Evolutionary conservation across 1,140 invertebrate genomes (phyloP), one percentile per base, ranked within the genome.

Genomic region (Acromyrmex charruanus): DNA sequence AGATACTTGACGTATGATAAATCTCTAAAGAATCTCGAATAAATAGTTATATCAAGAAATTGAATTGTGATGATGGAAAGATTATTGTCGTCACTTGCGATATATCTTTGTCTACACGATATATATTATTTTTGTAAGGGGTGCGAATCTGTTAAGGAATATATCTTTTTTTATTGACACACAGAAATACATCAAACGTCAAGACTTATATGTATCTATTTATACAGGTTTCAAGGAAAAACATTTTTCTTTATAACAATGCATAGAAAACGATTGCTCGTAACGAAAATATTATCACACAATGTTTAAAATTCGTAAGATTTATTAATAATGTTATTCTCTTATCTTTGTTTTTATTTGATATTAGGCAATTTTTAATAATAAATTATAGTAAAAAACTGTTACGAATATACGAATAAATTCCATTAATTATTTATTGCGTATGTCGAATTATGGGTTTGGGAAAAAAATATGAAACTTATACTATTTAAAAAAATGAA

Each of bases 91-190:
- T 68, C 14, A 74, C 6, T 53, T 31, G 69, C 58, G 55, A 77
- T 77, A 61, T 87, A 65, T 89, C 85, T 84, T 77, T 35, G 51
- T 87, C 39, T 49, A 59, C 59, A 28, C 10, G 16, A 12, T 44
- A 39, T 39, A 39, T 44, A 71, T 81, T 63, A 86, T 74, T 51
- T 89, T 65, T 74, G 35, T 53, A 55, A 69, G 1, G 21, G 21
- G 44, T 44, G n/a, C 63, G 9, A 28, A 72, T 69, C 31, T 81
- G 55, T 79, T 55, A 25, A 58, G 21, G 66, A 31, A 59, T 25
- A 21, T n/a, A 61, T 69, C 25, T 55, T 51, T 68, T 80, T 44
- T 51, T 59, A 10, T 10, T 25, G 31, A 21, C 16, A 63, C 6
- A 31, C n/a, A 31, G 3, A 10, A 44, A n/a, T 44, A 25, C 35